These are phyloP conservation scores for Oxyteleia sp. DNA, from an alignment of 2,888 invertebrate genomes.

Conservation along the genomic window DNA sequence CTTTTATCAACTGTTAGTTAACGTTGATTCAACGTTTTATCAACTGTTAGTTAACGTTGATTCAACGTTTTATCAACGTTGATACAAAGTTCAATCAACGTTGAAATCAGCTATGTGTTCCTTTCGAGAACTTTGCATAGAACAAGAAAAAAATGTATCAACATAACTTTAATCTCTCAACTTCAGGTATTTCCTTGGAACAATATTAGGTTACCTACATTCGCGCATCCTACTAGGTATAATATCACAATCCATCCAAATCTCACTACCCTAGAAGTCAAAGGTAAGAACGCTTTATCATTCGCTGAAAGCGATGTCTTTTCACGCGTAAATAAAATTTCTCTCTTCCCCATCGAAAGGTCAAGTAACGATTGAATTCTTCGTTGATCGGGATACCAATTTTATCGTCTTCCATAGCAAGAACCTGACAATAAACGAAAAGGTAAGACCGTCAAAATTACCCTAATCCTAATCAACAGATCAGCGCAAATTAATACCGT, in stretches of 20 bases:
- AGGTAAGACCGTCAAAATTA: slow-evolving; percentile 87
- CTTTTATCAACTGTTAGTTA: too few species aligned
- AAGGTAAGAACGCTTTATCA: slow-evolving; percentile 89
- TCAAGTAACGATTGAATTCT: slow-evolving; percentile 95
- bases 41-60: too few species aligned
- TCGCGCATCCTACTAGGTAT: slow-evolving; percentile 94
- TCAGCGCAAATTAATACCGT: not conserved
- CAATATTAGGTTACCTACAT: slow-evolving; percentile 92
- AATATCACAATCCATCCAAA: slow-evolving; percentile 97
- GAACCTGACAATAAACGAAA: slow-evolving; percentile 95
- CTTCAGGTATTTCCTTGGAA: slow-evolving; percentile 92
- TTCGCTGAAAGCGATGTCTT: not conserved
- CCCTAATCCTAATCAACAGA: not conserved
- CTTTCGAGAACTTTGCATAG: too few species aligned
- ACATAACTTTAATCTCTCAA: slow-evolving; percentile 4
- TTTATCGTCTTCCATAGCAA: slow-evolving; percentile 95
- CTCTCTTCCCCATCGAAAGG: slow-evolving; percentile 88
- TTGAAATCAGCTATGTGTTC: too few species aligned
- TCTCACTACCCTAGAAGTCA: slow-evolving; percentile 95
- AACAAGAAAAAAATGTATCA: too few species aligned
- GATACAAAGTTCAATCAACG: too few species aligned
- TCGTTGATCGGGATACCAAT: slow-evolving; percentile 93
- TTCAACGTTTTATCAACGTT: too few species aligned
- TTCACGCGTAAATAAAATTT: not conserved
- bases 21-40: too few species aligned